Base-by-base conservation (phyloP, 2,113 vertebrate genomes). In the Phrynosoma blainvillii region DNA sequence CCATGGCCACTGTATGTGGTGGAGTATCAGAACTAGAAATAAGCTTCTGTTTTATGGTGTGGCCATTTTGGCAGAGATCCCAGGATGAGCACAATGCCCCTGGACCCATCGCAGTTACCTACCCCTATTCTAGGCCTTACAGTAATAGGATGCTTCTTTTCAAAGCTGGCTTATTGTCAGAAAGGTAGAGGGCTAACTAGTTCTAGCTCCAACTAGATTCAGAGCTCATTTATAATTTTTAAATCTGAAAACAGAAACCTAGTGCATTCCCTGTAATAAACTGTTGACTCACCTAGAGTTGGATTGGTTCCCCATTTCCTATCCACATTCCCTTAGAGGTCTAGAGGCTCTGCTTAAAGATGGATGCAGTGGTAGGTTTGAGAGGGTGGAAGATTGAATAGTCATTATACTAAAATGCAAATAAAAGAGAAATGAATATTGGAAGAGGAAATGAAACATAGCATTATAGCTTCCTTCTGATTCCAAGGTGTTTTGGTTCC, bases 391-490 rank as follows among this genome's bases (percentile, higher is more conserved):
- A 23, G 13, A 18, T 13, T 66, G 27, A 23, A 42, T 56, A 66
- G 10, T 66, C 16, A 52, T 66, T 85, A 8, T 25, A 12, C 2
- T 66, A 59, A 21, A 36, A 13, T 4, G 40, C 40, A 47, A 68
- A 68, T 40, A 20, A 73, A 47, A 18, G 25, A n/a, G 27, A 36
- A 74, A 56, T 21, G 47, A 71, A 14, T 14, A 86, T 75, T 77
- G 77, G 52, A 80, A 93, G 91, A 13, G 0, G 4, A 89, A 27
- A 56, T 82, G 81, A 83, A 91, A 78, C 59, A 2, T 0, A 2
- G 0, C 88, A 75, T 87, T 3, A 6, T 82, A 14, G 21, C 21
- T 71, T 25, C 13, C 77, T 86, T 52, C 12, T 27, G 8, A 40
- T 75, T 32, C 76, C 25, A 23, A 78, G 77, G 27, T 79, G 47